These are phyloP conservation scores for Neoascia interrupta DNA, from an alignment of 2,888 invertebrate genomes.

Conservation along the genomic window DNA sequence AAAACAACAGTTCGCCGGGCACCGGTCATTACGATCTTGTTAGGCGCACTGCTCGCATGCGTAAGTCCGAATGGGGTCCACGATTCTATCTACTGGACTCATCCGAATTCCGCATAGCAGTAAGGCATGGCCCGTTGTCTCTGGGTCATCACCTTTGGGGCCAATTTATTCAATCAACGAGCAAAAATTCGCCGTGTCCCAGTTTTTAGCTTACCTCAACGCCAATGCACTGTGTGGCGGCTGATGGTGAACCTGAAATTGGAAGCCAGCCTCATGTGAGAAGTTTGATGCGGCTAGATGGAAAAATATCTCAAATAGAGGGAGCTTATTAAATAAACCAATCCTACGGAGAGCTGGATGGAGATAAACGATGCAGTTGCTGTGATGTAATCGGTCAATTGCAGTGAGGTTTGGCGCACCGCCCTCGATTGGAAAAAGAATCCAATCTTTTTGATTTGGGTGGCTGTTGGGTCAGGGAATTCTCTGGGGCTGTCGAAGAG, in stretches of 20 bases:
- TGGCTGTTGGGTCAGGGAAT: conserved; percentile 60
- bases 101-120: conserved; percentile 66
- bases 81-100: conserved; percentile 51
- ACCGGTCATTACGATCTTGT: conserved; percentile 42
- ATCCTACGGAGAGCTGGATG: conserved; percentile 33
- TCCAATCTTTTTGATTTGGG: conserved; percentile 18
- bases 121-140: conserved; percentile 54
- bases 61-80: conserved; percentile 21
- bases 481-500: conserved; percentile 58
- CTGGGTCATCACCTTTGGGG: conserved; percentile 69
- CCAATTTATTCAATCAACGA: conserved; percentile 68
- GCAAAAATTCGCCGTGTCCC: conserved; percentile 62
- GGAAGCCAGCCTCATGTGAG: conserved; percentile 52
- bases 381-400: conserved; percentile 67
- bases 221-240: neutral
- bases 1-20: neutral
- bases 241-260: conserved; percentile 63
- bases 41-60: conserved; percentile 40
- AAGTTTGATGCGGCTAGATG: neutral
- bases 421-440: conserved; percentile 5
- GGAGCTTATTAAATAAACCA: conserved; percentile 65
- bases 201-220: conserved; percentile 42
- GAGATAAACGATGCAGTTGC: conserved; percentile 62
- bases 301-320: conserved; percentile 39
- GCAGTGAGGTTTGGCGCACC: conserved; percentile 13